Base-by-base conservation (phyloP, 2,113 vertebrate genomes). In the Odontophorus gujanensis region DNA sequence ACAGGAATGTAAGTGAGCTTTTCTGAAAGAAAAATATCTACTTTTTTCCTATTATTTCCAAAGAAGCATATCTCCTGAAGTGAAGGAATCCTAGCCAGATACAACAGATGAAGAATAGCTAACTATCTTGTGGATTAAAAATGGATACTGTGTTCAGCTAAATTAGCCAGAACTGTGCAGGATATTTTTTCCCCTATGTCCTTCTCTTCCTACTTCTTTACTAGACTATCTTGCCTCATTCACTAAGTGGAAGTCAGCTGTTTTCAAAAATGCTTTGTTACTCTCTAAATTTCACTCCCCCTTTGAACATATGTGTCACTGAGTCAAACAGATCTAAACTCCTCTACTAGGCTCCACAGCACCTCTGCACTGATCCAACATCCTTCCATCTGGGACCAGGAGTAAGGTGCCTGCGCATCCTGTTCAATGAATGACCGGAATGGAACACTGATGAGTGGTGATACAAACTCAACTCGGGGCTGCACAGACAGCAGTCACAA, bases 121-220 rank as follows among this genome's bases (percentile, higher is more conserved):
- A 47, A 11, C n/a, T 91, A 63, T 78, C 28, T 73, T n/a, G 19
- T 28, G 17, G 51, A 67, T 91, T 92, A 47, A 81, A 93, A 90
- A 65, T 42, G 13, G 40, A 36, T 57, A 71, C 4, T 6, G 2
- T 26, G 73, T 63, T 71, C 57, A 82, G 63, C 36, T 89, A 80
- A 75, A 69, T 62, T 73, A 88, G 19, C 28, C 34, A 69, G 19
- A 3, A 32, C 67, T 74, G 32, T 3, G 0, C 9, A 72, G n/a
- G 2, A 47, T 36, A n/a, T 75, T 12, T 87, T 77, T 80, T 24
- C 21, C 58, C 21, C 24, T 16, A n/a, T 0, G 2, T 69, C 7
- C 50, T 73, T 63, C 59, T 72, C 18, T 57, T 59, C 12, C 57
- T 59, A 47, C 4, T 7, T 67, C 61, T 82, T 62, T 1, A 16